Percentiles rank a stretch among this genome's conserved stretches.
Conservation (phyloP, 2,888 invertebrate species). For the Heliconius charithonia region DNA sequence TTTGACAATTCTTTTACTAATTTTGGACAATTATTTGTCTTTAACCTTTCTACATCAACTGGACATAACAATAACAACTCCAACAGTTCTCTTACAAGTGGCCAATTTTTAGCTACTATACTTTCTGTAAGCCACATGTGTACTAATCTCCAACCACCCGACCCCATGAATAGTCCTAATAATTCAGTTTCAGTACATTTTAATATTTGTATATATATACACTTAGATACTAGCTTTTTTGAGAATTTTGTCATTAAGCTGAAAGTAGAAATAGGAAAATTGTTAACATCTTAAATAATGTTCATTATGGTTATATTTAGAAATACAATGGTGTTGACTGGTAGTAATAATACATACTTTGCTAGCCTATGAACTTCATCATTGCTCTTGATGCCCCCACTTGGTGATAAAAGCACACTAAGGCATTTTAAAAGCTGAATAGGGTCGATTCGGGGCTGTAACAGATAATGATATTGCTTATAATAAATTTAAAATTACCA, state of each 20-base stretch:
- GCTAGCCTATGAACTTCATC: slow-evolving; percentile 94
- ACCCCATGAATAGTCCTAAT: slow-evolving; percentile 93
- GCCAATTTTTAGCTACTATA: slow-evolving; percentile 92
- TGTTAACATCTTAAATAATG: background rate
- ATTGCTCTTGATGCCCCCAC: slow-evolving; percentile 94
- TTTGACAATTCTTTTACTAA: slow-evolving; percentile 94
- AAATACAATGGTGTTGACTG: background rate
- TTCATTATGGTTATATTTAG: background rate
- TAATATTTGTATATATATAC: slow-evolving; percentile 96
- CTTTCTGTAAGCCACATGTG: slow-evolving; percentile 96
- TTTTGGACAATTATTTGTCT: slow-evolving; percentile 96
- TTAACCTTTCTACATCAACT: slow-evolving; percentile 94
- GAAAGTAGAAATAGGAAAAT: slow-evolving; percentile 65
- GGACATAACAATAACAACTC: slow-evolving; percentile 93
- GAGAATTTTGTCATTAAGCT: slow-evolving; percentile 98
- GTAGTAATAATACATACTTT: slow-evolving; percentile 84
- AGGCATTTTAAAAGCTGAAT: slow-evolving; percentile 94
- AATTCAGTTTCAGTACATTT: slow-evolving; percentile 93
- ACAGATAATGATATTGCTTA: slow-evolving; percentile 55
- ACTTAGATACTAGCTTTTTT: slow-evolving; percentile 96
- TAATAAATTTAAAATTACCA: background rate
- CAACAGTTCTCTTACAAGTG: slow-evolving; percentile 93
- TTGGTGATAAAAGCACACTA: slow-evolving; percentile 91
- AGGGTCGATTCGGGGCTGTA: slow-evolving; percentile 96
- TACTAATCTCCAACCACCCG: slow-evolving; percentile 95